Percentiles rank a stretch among this genome's conserved stretches.
Conservation (phyloP, 2,888 invertebrate genomes). For the Conchocele bisecta region DNA sequence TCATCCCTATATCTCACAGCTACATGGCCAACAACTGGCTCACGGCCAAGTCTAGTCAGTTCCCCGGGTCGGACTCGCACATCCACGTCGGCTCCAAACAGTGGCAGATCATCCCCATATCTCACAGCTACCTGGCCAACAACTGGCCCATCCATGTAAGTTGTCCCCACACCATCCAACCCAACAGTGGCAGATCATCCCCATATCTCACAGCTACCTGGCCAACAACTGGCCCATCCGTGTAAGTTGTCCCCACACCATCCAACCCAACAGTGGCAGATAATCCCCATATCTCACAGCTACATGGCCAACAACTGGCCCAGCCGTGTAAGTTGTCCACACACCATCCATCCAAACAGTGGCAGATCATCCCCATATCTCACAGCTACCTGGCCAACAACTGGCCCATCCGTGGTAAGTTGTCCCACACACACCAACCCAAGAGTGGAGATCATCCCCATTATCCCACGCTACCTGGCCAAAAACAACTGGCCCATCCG, state of each 20-base stretch:
- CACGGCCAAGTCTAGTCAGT: conserved; percentile 63
- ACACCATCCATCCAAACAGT: too few species aligned
- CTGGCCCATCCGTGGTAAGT: conserved; percentile 95
- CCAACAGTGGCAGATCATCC: too few species aligned
- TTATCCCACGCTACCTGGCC: too few species aligned
- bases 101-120: neutral
- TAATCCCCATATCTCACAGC: conserved; percentile 89
- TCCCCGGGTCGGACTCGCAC: conserved; percentile 56
- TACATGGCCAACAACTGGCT: conserved; percentile 88
- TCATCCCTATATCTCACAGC: conserved; percentile 89
- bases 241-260: too few species aligned
- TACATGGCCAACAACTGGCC: conserved; percentile 99
- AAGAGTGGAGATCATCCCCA: too few species aligned
- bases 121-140: conserved; percentile 11
- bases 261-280: too few species aligned
- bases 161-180: too few species aligned
- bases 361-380: conserved; percentile 90
- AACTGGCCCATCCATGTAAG: conserved; percentile 10
- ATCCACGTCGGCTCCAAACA: conserved; percentile 88
- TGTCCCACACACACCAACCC: too few species aligned
- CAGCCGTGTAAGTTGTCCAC: conserved; percentile 89
- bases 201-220: too few species aligned
- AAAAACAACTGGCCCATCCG: too few species aligned
- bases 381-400: conserved; percentile 97
- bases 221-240: too few species aligned